Evolutionary conservation across 2,113 vertebrate genomes (phyloP), one percentile per base, ranked within the genome.

Genomic region (Pavo muticus): DNA sequence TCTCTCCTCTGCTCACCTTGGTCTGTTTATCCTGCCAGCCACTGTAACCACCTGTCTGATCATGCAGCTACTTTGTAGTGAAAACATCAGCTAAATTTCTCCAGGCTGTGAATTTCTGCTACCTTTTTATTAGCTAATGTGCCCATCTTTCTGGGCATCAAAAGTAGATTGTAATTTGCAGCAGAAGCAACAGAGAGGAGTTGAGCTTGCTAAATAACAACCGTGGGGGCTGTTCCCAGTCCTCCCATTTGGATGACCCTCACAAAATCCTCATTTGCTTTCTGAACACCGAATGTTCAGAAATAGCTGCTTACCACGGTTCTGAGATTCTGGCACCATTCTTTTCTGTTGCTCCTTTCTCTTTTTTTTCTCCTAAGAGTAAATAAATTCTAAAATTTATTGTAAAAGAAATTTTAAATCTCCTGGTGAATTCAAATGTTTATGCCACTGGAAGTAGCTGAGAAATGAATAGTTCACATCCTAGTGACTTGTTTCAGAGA

Each of bases 221-320:
- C 32, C 88, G 35, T 60, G 54, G 23, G 37, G 71, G 32, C 52
- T 91, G 65, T 47, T 74, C 76, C 65, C 50, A 50, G 68, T 86
- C 82, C 47, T 88, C 19, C 27, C 76, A 70, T 88, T 93, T 94
- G 90, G 92, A 86, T 90, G 79, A 90, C 82, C 75, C 84, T 83
- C 78, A 83, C 1, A 8, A 93, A 93, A 90, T 90, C 79, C 63
- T 50, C 65, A 64, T 94, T 84, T 90, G 70, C 50, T 37, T 83
- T 30, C 17, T 70, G 10, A 75, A 65, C n/a, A 45, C 40, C 63
- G n/a, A 45, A 79, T 85, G 61, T 72, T 91, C 60, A 69, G 29
- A 88, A 90, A 32, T 35, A 23, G 32, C 70, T 87, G 69, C 40
- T 73, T 73, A 27, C 78, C 35, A 69, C 40, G 10, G 40, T 79